These are phyloP conservation scores for Rafetus swinhoei DNA, from an alignment of 2,113 vertebrate species.

Conservation along the genomic window DNA sequence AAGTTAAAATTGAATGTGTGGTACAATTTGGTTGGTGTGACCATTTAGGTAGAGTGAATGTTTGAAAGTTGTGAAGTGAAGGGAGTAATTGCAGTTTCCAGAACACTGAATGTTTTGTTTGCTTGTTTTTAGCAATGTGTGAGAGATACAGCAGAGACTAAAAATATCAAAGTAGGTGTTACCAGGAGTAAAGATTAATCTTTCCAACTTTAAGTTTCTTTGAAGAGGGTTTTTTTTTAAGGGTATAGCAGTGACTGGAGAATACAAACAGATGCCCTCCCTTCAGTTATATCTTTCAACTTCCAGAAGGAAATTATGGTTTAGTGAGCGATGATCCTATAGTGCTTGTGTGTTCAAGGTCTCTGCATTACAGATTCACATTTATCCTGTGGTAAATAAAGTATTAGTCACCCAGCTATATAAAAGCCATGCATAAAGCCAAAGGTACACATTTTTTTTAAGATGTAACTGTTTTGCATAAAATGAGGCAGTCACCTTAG, in stretches of 20 bases:
- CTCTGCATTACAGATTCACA: not conserved
- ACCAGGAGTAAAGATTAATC: not conserved
- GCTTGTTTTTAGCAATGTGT: not conserved
- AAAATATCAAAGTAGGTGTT: not conserved
- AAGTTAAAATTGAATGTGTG: not conserved
- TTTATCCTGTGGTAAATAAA: not conserved
- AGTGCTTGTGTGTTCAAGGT: not conserved
- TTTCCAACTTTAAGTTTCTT: not conserved
- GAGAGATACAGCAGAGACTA: not conserved
- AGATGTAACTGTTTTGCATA: not conserved
- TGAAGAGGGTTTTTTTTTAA: not conserved
- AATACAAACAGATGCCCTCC: not conserved
- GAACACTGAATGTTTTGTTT: not conserved
- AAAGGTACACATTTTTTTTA: not conserved
- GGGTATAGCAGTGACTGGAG: not conserved
- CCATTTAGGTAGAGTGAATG: not conserved
- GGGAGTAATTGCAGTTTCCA: not conserved
- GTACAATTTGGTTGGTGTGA: not conserved
- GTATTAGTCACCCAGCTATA: not conserved
- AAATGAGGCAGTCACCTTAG: not conserved
- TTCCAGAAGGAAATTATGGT: not conserved
- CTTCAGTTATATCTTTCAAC: not conserved
- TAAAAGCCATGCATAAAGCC: not conserved
- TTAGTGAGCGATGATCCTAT: not conserved
- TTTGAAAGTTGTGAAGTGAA: not conserved